Conservation (phyloP, 2,888 invertebrate species). For the Azorinus chamasolen region DNA sequence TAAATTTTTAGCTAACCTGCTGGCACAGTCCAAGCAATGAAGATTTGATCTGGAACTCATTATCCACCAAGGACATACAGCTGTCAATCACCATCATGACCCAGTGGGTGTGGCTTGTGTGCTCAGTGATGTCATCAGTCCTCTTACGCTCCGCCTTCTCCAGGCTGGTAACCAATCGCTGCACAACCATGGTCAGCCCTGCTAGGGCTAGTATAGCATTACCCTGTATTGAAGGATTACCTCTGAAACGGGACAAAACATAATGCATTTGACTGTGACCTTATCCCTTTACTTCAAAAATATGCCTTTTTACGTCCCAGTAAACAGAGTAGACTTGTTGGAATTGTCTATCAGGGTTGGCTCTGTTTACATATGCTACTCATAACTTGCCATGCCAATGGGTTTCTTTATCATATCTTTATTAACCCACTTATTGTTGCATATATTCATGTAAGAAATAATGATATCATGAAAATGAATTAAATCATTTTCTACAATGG, state of each 20-base stretch:
- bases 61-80: slow-evolving; percentile 78
- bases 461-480: too few species aligned
- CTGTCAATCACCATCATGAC: slow-evolving; percentile 78
- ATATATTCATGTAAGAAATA: too few species aligned
- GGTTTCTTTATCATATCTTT: too few species aligned
- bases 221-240: slow-evolving; percentile 80
- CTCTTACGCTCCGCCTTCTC: slow-evolving; percentile 62
- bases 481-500: too few species aligned
- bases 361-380: too few species aligned
- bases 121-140: slow-evolving; percentile 71
- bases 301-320: too few species aligned
- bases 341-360: too few species aligned
- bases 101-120: slow-evolving; percentile 81
- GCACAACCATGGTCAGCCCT: slow-evolving; percentile 72
- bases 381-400: too few species aligned
- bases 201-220: slow-evolving; percentile 81
- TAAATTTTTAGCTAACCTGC: slow-evolving; percentile 71
- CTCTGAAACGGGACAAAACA: slow-evolving; percentile 61
- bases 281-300: too few species aligned
- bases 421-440: too few species aligned
- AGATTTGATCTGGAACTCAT: slow-evolving; percentile 74
- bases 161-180: slow-evolving; percentile 68
- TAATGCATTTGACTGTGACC: neutral
- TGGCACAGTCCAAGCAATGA: slow-evolving; percentile 80
- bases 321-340: too few species aligned